These are phyloP conservation scores for Mionectes macconnelli DNA, from an alignment of 2,113 vertebrate genomes.

Conservation along the genomic window DNA sequence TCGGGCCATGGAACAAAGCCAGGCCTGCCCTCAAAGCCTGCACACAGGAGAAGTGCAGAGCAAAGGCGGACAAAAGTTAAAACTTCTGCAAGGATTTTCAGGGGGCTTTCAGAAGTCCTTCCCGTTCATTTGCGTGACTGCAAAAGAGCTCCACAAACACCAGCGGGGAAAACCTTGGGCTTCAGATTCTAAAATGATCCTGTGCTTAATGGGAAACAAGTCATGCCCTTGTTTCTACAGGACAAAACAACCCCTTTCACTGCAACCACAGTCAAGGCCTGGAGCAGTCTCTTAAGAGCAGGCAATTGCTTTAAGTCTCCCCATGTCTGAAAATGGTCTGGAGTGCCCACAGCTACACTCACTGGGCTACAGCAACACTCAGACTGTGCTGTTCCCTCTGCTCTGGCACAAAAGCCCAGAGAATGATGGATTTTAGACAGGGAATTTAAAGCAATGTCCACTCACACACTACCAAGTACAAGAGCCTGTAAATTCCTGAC, in stretches of 20 bases:
- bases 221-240: neutral
- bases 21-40: neutral
- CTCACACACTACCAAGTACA: neutral
- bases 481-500: neutral
- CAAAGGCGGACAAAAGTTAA: neutral
- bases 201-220: neutral
- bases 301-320: neutral
- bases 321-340: neutral
- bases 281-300: neutral
- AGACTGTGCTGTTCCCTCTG: neutral
- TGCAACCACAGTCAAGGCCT: neutral
- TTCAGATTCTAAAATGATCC: neutral
- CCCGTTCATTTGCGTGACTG: neutral
- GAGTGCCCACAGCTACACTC: slow-evolving; percentile 41
- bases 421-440: neutral
- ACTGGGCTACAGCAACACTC: neutral
- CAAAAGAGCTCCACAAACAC: neutral
- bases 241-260: neutral
- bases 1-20: neutral
- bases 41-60: neutral
- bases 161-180: neutral
- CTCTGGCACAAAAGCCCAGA: neutral
- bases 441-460: neutral
- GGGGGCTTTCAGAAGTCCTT: neutral
- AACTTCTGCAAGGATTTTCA: neutral